Evolutionary conservation across 2,888 invertebrate genomes (phyloP).

Genomic region (Myathropa florea): DNA sequence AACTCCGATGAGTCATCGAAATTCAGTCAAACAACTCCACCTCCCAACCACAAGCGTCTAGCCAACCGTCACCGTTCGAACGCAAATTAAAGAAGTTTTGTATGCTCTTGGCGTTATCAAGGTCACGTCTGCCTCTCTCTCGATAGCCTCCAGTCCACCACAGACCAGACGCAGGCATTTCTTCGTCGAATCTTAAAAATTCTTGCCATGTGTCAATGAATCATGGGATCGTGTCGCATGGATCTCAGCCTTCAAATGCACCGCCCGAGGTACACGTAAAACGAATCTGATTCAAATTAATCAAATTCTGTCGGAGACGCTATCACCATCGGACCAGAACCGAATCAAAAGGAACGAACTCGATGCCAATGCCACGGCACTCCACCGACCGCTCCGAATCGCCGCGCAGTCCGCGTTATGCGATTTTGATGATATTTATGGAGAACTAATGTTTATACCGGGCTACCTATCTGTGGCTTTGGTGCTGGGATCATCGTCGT

Average conservation of each 20-base stretch:
- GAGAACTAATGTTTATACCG: slow-evolving; percentile 56
- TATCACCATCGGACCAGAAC: slow-evolving; percentile 55
- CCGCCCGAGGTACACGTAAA: slow-evolving; percentile 59
- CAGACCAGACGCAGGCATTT: background rate
- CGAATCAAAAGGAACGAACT: slow-evolving; percentile 26
- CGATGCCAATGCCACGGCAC: background rate
- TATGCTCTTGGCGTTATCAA: slow-evolving; percentile 49
- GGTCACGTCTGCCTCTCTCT: slow-evolving; percentile 24
- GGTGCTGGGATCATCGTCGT: slow-evolving; percentile 9
- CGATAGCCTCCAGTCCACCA: background rate
- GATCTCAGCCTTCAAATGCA: slow-evolving; percentile 24
- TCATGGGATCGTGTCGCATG: slow-evolving; percentile 44
- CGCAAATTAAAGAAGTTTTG: slow-evolving; percentile 33
- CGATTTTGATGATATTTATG: slow-evolving; percentile 61
- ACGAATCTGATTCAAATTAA: slow-evolving; percentile 64
- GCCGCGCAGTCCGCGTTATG: slow-evolving; percentile 34
- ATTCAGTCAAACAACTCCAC: background rate
- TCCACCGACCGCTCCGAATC: background rate
- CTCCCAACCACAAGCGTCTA: background rate
- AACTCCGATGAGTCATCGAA: background rate
- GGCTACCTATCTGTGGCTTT: slow-evolving; percentile 12
- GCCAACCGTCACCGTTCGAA: background rate
- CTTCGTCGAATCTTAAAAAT: slow-evolving; percentile 35
- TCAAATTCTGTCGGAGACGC: slow-evolving; percentile 63
- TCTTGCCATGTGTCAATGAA: slow-evolving; percentile 60